Evolutionary conservation across 64 coral and sea anemone genomes (phyloP), one percentile per base, ranked within the genome.

Genomic region (Montipora cactus): DNA sequence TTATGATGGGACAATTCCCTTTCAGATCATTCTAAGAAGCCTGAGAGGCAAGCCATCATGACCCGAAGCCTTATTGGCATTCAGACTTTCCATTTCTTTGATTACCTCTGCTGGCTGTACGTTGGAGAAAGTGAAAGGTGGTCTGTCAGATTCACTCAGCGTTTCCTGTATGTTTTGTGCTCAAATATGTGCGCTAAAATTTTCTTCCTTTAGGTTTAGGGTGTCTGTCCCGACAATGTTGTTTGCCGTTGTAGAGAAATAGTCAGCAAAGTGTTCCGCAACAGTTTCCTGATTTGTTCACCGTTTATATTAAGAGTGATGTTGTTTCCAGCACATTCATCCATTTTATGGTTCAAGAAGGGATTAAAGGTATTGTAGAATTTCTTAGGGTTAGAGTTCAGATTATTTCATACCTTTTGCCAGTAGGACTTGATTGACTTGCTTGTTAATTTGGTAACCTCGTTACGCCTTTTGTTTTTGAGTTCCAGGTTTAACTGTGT

Each of bases 351-450:
- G 71, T 74, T 74, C 70, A 88, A 74, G 70, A 88, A 76, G 14
- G 85, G 71, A 25, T 88, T 88, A 22, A 88, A 88, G 5, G 68
- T 70, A 12, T 88, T 76, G 25, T 88, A 88, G 74, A 88, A 88
- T 88, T 88, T 6, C 70, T 88, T 76, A 22, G 55, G 47, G 69
- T 49, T n/a, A 49, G 25, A 74, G 47, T 75, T 88, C 59, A 64
- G 59, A 64, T 19, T 64, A 64, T 64, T 19, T 0, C 59, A 64
- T 12, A 64, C 59, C 59, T 64, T 64, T 64, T 19, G 59, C 10
- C 59, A 64, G 59, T 64, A 64, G 52, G 52, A 55, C 52, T 55
- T 55, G 52, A 55, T 10, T 55, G 52, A 64, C 13, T 19, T 64
- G 14, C 59, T 4, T 47, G 62, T 45, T 49, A 75, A 53, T 48